Conservation (phyloP, 2,113 vertebrate genomes). For the Corythoichthys intestinalis region DNA sequence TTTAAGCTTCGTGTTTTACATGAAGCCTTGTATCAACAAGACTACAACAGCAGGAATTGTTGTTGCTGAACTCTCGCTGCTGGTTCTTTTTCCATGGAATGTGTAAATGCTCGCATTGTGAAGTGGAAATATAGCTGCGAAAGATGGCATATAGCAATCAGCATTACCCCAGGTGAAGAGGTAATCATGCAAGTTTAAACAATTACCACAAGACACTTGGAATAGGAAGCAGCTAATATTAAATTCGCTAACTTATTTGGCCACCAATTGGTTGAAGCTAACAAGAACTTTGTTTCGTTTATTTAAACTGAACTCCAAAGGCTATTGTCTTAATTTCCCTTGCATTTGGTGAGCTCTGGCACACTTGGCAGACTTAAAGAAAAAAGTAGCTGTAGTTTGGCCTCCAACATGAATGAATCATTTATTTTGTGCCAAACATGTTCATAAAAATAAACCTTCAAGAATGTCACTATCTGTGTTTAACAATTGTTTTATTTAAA, state of each 20-base stretch:
- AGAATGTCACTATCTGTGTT: slow-evolving; percentile 35
- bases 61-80: slow-evolving; percentile 14
- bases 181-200: slow-evolving; percentile 4
- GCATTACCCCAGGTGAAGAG: slow-evolving; percentile 9
- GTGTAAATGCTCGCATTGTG: slow-evolving; percentile 55
- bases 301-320: slow-evolving; percentile 35
- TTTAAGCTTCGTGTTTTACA: slow-evolving; percentile 50
- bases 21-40: slow-evolving; percentile 34
- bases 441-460: slow-evolving; percentile 60
- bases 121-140: slow-evolving; percentile 45
- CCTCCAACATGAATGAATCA: background rate
- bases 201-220: slow-evolving; percentile 12
- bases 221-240: slow-evolving; percentile 7
- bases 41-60: slow-evolving; percentile 23
- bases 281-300: slow-evolving; percentile 28
- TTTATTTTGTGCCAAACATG: slow-evolving; percentile 36
- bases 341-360: slow-evolving; percentile 18
- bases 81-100: slow-evolving; percentile 42
- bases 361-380: slow-evolving; percentile 14
- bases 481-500: background rate
- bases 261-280: slow-evolving; percentile 29
- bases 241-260: slow-evolving; percentile 16
- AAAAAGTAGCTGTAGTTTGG: slow-evolving; percentile 28
- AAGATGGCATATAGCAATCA: slow-evolving; percentile 12
- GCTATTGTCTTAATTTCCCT: slow-evolving; percentile 17